These are phyloP conservation scores for Rhegmatorhina hoffmannsi DNA, from an alignment of 2,113 vertebrate genomes.

Conservation along the genomic window DNA sequence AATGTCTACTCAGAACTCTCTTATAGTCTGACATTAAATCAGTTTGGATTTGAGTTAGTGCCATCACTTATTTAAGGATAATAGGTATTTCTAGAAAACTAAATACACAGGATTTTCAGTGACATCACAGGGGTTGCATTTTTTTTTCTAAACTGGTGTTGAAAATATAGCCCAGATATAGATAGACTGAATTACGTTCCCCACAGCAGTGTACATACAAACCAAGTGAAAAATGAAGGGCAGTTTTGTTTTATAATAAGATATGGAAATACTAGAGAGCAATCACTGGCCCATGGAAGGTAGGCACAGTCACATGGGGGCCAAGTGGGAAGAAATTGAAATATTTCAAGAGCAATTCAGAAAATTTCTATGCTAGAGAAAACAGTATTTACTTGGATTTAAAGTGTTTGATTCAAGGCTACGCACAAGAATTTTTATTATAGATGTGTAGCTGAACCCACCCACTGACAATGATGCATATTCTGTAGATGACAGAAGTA, in stretches of 20 bases:
- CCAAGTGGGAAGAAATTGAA: not conserved
- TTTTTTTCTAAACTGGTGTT: not conserved
- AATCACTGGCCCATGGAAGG: fast-evolving
- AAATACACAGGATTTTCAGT: not conserved
- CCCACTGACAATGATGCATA: not conserved
- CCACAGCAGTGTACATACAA: not conserved
- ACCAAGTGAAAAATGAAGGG: not conserved
- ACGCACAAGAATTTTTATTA: not conserved
- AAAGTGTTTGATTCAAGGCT: not conserved
- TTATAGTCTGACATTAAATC: not conserved
- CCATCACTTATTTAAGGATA: not conserved
- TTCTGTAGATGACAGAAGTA: not conserved
- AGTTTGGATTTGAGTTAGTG: not conserved
- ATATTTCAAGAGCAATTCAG: not conserved
- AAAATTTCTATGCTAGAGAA: not conserved
- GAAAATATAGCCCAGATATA: not conserved
- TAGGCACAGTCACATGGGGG: fast-evolving
- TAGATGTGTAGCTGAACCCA: not conserved
- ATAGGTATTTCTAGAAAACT: not conserved
- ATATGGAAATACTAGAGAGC: not conserved
- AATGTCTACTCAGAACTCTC: not conserved
- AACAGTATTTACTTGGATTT: not conserved
- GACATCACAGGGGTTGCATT: not conserved
- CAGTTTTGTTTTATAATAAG: not conserved
- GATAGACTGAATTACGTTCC: not conserved